phyloP scores from a whole-genome alignment of 2,888 invertebrate genomes.

The Toxonevra muliebris region DNA sequence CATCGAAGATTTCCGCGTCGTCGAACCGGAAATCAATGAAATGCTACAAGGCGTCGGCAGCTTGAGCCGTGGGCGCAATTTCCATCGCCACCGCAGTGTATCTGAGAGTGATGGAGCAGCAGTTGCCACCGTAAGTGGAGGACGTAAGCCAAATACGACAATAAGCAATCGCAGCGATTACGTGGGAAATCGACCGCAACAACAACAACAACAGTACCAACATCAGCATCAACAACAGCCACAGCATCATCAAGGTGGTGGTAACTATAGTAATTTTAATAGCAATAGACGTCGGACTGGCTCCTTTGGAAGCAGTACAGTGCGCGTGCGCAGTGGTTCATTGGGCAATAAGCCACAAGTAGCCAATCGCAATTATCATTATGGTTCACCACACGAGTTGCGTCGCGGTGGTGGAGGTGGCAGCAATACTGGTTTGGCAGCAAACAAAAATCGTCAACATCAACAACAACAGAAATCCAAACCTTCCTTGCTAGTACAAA shows the following conservation, averaged over 20 bases:
- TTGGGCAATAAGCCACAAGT: conserved; percentile 63
- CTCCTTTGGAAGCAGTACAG: conserved; percentile 62
- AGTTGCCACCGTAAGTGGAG: conserved; percentile 49
- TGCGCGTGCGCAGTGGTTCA: conserved; percentile 63
- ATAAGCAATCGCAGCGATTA: conserved; percentile 65
- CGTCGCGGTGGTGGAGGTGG: conserved; percentile 55
- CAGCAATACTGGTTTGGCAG: conserved; percentile 56
- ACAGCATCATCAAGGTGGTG: conserved; percentile 40
- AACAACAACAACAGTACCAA: conserved; percentile 52
- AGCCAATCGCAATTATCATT: conserved; percentile 59
- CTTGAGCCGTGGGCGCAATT: conserved; percentile 66
- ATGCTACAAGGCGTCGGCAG: conserved; percentile 68
- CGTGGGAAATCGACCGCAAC: conserved; percentile 58
- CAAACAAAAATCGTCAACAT: conserved; percentile 45
- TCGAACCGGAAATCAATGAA: conserved; percentile 72
- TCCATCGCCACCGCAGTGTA: conserved; percentile 72
- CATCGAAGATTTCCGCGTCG: conserved; percentile 88
- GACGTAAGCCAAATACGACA: conserved; percentile 60
- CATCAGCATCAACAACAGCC: conserved; percentile 51
- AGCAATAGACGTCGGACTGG: conserved; percentile 62
- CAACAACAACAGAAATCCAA: conserved; percentile 38
- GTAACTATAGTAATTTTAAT: conserved; percentile 43
- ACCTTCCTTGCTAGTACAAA: conserved; percentile 41
- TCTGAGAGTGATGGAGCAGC: conserved; percentile 71
- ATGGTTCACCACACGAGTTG: conserved; percentile 57